Conservation (phyloP, 2,113 vertebrate species). For the Speoplatyrhinus poulsoni region DNA sequence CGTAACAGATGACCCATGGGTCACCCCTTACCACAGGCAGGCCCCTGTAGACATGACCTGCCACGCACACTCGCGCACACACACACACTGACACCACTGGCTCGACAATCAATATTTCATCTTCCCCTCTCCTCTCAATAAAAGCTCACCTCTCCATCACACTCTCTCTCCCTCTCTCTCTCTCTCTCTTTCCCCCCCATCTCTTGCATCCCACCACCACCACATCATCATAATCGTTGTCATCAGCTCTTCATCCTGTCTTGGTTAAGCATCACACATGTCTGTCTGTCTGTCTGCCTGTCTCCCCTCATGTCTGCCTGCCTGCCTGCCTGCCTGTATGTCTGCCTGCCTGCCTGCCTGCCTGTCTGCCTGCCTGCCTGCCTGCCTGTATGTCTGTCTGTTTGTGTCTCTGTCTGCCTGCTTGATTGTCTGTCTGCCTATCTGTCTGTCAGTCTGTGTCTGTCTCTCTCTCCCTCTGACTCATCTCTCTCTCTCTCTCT, state of each 20-base stretch:
- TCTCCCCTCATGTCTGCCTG: no score
- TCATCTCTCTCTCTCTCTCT: constrained; percentile 16
- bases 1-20: constrained; percentile 6
- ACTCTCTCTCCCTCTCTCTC: constrained; percentile 6
- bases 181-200: neutral
- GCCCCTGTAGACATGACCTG: constrained; percentile 28
- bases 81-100: constrained; percentile 7
- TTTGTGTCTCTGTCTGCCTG: no score
- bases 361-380: no score
- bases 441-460: no score
- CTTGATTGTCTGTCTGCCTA: no score
- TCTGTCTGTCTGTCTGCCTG: no score
- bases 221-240: no score
- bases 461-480: neutral
- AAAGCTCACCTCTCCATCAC: constrained; percentile 27
- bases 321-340: no score
- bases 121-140: constrained; percentile 27
- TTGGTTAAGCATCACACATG: no score
- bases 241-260: no score
- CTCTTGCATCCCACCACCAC: neutral
- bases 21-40: constrained; percentile 20
- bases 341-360: no score
- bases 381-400: no score
- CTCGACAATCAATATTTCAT: constrained; percentile 51
- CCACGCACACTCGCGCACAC: neutral